Conservation (phyloP, 2,113 vertebrate species). For the Syrmaticus mikado region DNA sequence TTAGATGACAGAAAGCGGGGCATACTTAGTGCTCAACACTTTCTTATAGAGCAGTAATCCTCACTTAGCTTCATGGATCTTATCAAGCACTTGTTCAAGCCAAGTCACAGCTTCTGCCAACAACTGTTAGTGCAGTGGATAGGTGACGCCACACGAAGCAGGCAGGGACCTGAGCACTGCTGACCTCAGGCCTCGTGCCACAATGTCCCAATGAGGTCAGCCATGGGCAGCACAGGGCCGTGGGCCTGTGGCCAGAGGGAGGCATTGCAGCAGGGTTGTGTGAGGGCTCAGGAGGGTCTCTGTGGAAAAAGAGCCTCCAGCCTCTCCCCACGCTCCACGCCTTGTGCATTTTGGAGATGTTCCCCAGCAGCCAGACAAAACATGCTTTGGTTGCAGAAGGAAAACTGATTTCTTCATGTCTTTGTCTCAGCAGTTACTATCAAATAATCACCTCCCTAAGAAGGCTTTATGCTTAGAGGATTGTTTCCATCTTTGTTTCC, state of each 20-base stretch:
- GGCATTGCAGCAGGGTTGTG: neutral
- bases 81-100: constrained; percentile 30
- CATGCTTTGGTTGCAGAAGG: constrained; percentile 31
- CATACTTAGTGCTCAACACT: constrained; percentile 56
- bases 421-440: neutral
- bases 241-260: neutral
- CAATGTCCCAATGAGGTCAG: neutral
- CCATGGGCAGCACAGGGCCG: neutral
- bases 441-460: neutral
- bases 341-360: constrained; percentile 24
- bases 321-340: neutral
- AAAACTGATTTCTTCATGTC: constrained; percentile 16
- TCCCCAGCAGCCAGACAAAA: constrained; percentile 15
- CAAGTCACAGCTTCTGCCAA: constrained; percentile 11
- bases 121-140: neutral
- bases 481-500: neutral
- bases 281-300: neutral
- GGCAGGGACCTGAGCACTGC: neutral
- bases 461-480: neutral
- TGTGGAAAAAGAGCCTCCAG: neutral
- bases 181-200: neutral
- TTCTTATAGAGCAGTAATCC: constrained; percentile 49
- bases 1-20: constrained; percentile 32
- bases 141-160: rapidly evolving
- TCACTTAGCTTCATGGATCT: constrained; percentile 17